Percentiles rank a stretch among this genome's conserved stretches.
These are phyloP conservation scores for Diploscapter pachys DNA, from an alignment of 1,140 invertebrate species.

Conservation along the genomic window DNA sequence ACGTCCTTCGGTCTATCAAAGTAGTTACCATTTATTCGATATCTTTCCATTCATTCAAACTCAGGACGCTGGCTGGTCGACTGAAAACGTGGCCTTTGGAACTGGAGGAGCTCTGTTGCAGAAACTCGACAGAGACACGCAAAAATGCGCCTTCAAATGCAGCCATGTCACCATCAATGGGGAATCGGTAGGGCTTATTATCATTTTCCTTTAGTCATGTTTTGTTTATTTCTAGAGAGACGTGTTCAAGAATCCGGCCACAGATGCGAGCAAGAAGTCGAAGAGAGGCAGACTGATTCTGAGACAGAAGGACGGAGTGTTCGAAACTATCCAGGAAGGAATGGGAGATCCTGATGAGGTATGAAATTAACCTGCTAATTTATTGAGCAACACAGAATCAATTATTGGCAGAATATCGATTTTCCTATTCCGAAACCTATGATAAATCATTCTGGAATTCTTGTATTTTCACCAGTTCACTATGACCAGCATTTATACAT, in stretches of 20 bases:
- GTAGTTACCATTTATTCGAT: slow-evolving; percentile 41
- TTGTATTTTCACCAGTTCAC: no score
- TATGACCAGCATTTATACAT: no score
- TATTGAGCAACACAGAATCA: background rate
- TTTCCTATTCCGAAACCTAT: no score
- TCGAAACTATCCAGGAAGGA: slow-evolving; percentile 60
- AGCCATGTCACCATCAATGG: slow-evolving; percentile 62
- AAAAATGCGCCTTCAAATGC: slow-evolving; percentile 66
- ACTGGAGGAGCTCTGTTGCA: slow-evolving; percentile 64
- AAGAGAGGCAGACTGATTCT: slow-evolving; percentile 61
- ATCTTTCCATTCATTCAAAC: slow-evolving; percentile 42
- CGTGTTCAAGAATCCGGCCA: slow-evolving; percentile 62
- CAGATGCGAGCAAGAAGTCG: slow-evolving; percentile 61
- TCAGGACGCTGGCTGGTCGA: slow-evolving; percentile 61
- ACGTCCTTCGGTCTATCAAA: slow-evolving; percentile 46
- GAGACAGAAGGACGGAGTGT: slow-evolving; percentile 51
- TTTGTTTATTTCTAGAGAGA: slow-evolving; percentile 55
- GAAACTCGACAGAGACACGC: slow-evolving; percentile 63
- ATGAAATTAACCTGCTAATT: slow-evolving; percentile 11
- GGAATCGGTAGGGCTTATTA: slow-evolving; percentile 35
- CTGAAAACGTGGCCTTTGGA: slow-evolving; percentile 63
- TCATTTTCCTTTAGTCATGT: slow-evolving; percentile 1
- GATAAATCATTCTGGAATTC: no score
- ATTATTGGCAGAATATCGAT: no score
- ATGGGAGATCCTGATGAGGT: slow-evolving; percentile 60